Percentiles rank a stretch among this genome's conserved stretches.
Evolutionary conservation across 1,140 invertebrate genomes (phyloP).

Genomic region (Tetragonula clypearis): DNA sequence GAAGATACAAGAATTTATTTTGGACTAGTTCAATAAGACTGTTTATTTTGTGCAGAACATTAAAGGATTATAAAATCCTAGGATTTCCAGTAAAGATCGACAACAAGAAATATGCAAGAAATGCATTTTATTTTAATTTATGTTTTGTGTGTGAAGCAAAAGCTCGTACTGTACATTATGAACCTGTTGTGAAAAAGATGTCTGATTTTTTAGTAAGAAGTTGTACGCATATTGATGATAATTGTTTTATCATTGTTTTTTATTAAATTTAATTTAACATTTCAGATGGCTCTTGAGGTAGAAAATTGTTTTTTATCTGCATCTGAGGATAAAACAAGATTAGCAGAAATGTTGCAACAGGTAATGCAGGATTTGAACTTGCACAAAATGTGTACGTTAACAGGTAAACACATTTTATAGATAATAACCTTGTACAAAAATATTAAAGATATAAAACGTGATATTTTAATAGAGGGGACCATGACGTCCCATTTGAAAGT

Average conservation of each 20-base stretch:
- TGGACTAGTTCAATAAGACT: slow-evolving; percentile 13
- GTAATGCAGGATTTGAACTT: slow-evolving; percentile 91
- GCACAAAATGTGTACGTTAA: slow-evolving; percentile 89
- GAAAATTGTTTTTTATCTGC: slow-evolving; percentile 90
- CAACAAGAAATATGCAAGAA: slow-evolving; percentile 94
- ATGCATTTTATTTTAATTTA: slow-evolving; percentile 97
- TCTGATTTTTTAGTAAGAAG: slow-evolving; percentile 91
- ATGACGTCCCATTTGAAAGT: slow-evolving; percentile 92
- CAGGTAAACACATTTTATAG: slow-evolving; percentile 81
- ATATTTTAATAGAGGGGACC: slow-evolving; percentile 84
- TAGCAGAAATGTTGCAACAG: slow-evolving; percentile 89
- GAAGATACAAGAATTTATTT: slow-evolving; percentile 8
- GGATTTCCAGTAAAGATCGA: slow-evolving; percentile 96
- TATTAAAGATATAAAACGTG: slow-evolving; percentile 5
- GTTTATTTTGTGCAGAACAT: slow-evolving; percentile 84
- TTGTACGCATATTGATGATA: not conserved
- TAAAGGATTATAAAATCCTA: slow-evolving; percentile 92
- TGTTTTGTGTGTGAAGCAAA: slow-evolving; percentile 96
- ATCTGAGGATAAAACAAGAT: slow-evolving; percentile 83
- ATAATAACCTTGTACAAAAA: not conserved
- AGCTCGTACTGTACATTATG: slow-evolving; percentile 94
- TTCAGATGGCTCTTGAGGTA: slow-evolving; percentile 90
- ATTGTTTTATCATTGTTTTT: slow-evolving; percentile 3
- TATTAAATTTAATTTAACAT: slow-evolving; percentile 25
- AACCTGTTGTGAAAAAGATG: slow-evolving; percentile 95